Evolutionary conservation across 2,113 vertebrate genomes (phyloP).

Genomic region (Phodopus roborovskii): DNA sequence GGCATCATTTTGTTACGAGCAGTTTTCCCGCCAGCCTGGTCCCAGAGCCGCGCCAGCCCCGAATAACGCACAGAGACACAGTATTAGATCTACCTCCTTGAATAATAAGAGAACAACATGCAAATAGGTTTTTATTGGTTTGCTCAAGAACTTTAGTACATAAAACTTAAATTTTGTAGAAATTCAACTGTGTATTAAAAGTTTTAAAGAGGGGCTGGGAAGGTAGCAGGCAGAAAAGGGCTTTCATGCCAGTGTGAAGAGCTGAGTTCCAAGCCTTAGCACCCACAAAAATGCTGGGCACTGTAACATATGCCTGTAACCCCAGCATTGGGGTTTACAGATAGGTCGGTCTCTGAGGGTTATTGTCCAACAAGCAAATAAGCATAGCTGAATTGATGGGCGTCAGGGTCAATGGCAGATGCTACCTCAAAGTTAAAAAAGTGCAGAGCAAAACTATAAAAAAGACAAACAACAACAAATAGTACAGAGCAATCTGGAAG

Average conservation of each 20-base stretch:
- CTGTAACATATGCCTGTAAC: background rate
- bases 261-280: background rate
- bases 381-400: background rate
- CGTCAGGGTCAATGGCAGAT: background rate
- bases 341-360: background rate
- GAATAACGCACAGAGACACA: too few relatives aligned
- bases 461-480: too few relatives aligned
- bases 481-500: background rate
- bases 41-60: too few relatives aligned
- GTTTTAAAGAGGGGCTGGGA: background rate
- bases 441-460: too few relatives aligned
- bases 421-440: background rate
- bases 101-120: background rate
- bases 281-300: background rate
- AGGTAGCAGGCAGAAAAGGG: background rate
- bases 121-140: too few relatives aligned
- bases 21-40: too few relatives aligned
- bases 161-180: background rate
- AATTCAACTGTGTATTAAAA: constrained; percentile 14
- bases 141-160: too few relatives aligned
- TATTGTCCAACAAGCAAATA: background rate
- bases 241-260: too few relatives aligned
- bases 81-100: background rate
- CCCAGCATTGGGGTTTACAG: too few relatives aligned
- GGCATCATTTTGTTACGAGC: too few relatives aligned